These are phyloP conservation scores for Bombus superbus DNA, from an alignment of 1,140 invertebrate genomes.

Conservation along the genomic window DNA sequence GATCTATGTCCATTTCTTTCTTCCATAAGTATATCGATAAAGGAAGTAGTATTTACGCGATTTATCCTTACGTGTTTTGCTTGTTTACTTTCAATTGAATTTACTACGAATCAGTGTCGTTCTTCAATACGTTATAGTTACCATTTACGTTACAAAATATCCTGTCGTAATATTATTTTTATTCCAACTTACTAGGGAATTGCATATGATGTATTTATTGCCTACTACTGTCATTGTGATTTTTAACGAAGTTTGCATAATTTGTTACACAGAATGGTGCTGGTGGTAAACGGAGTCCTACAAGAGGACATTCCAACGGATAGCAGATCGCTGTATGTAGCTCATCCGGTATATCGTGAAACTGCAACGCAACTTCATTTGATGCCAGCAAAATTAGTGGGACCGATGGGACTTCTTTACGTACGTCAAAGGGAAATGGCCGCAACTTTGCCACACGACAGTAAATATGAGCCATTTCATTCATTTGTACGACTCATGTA, in stretches of 20 bases:
- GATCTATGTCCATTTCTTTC: neutral
- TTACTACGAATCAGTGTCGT: neutral
- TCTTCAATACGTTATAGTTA: neutral
- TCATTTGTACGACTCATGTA: neutral
- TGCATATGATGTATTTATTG: neutral
- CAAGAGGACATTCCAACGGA: slow-evolving; percentile 93
- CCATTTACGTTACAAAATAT: neutral
- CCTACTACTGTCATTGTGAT: neutral
- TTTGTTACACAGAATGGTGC: slow-evolving; percentile 87
- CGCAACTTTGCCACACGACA: slow-evolving; percentile 94
- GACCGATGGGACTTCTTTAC: slow-evolving; percentile 93
- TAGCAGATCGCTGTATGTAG: slow-evolving; percentile 89
- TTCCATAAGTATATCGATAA: neutral
- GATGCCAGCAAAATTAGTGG: slow-evolving; percentile 90
- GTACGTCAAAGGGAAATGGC: slow-evolving; percentile 95
- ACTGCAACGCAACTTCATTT: slow-evolving; percentile 90
- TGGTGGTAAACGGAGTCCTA: slow-evolving; percentile 93
- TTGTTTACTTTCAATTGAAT: too few species aligned
- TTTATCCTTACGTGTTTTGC: neutral
- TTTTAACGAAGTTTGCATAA: neutral
- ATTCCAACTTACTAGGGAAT: neutral
- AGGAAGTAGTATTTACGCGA: too few species aligned
- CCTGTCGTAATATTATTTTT: neutral
- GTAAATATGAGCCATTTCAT: slow-evolving; percentile 83
- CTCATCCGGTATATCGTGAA: slow-evolving; percentile 93